phyloP scores from a whole-genome alignment of 1,140 invertebrate genomes.

The Drosophila albomicans region DNA sequence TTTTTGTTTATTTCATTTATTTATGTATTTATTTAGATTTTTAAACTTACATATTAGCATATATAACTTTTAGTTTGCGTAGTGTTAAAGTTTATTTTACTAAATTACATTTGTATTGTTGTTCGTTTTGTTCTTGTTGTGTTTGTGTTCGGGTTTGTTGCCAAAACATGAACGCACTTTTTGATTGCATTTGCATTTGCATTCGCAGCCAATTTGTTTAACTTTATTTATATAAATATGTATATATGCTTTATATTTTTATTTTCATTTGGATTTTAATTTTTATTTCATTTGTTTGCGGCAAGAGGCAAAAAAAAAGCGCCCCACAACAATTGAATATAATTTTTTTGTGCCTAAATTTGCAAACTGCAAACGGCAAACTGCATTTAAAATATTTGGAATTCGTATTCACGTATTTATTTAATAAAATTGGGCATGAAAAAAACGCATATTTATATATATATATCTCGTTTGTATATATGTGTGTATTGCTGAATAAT shows the following conservation, averaged over 20 bases:
- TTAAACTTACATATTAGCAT: slow-evolving; percentile 75
- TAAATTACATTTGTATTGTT: slow-evolving; percentile 74
- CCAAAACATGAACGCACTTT: slow-evolving; percentile 66
- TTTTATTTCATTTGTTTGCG: slow-evolving; percentile 34
- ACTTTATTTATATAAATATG: slow-evolving; percentile 25
- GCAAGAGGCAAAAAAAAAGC: slow-evolving; percentile 48
- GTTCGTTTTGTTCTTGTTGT: slow-evolving; percentile 10
- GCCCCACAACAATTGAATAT: slow-evolving; percentile 55
- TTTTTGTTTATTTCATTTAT: slow-evolving; percentile 51
- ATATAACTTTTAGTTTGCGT: slow-evolving; percentile 71
- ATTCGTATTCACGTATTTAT: slow-evolving; percentile 31
- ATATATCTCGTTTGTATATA: slow-evolving; percentile 9
- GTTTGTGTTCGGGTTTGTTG: slow-evolving; percentile 41
- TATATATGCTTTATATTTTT: slow-evolving; percentile 6
- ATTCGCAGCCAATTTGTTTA: slow-evolving; percentile 52
- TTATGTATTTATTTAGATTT: slow-evolving; percentile 62
- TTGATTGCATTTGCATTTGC: slow-evolving; percentile 67
- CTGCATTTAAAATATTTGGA: slow-evolving; percentile 52
- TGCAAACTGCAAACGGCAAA: slow-evolving; percentile 40
- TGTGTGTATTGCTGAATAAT: slow-evolving; percentile 20
- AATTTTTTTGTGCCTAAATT: slow-evolving; percentile 24
- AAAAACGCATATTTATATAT: slow-evolving; percentile 27
- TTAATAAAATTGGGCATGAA: slow-evolving; percentile 19
- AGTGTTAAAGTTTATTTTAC: slow-evolving; percentile 75
- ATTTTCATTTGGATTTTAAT: slow-evolving; percentile 14